phyloP scores from a whole-genome alignment of 2,113 vertebrate genomes.

The Jacana jacana region DNA sequence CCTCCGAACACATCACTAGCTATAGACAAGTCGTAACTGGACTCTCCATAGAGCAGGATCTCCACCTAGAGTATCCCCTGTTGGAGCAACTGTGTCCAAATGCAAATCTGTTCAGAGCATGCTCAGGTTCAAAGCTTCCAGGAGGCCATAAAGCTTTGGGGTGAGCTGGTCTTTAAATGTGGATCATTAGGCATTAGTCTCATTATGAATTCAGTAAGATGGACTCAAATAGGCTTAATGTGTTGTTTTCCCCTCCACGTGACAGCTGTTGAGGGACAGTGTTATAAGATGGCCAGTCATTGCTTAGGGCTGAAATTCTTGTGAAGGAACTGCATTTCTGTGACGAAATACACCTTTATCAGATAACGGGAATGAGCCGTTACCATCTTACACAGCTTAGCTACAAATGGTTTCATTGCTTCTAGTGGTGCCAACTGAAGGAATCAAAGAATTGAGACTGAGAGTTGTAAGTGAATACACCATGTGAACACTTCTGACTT shows the following conservation, averaged over 20 bases:
- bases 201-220: neutral
- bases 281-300: neutral
- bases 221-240: fast-evolving
- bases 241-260: neutral
- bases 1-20: neutral
- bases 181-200: neutral
- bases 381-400: neutral
- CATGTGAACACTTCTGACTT: neutral
- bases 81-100: neutral
- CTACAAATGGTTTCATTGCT: neutral
- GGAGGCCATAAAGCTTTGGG: neutral
- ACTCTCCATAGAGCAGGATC: neutral
- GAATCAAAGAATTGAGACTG: neutral
- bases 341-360: neutral
- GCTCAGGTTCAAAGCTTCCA: neutral
- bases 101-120: neutral
- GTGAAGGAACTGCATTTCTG: neutral
- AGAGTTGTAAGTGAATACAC: neutral
- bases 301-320: neutral
- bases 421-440: neutral
- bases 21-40: neutral
- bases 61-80: neutral
- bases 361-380: neutral
- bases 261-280: neutral
- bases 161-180: neutral